phyloP scores from a whole-genome alignment of 2,113 vertebrate species.

The Tricholaema leucomelas region DNA sequence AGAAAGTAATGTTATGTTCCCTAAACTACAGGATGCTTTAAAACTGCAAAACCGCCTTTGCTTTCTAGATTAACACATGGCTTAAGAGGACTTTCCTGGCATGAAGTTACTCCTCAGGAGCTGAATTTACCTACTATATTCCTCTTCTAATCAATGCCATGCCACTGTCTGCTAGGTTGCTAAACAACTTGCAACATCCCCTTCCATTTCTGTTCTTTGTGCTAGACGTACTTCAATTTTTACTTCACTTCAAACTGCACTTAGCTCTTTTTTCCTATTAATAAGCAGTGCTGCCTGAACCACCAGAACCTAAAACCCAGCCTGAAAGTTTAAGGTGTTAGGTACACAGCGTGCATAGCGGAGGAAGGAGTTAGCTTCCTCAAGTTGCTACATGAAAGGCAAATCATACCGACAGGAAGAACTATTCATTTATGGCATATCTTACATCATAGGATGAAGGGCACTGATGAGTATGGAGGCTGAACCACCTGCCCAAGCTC shows the following conservation, averaged over 20 bases:
- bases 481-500: neutral
- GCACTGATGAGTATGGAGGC: neutral
- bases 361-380: neutral
- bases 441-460: neutral
- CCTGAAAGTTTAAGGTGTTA: neutral
- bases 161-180: neutral
- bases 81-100: neutral
- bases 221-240: neutral
- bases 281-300: neutral
- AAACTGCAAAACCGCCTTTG: neutral
- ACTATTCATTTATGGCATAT: rapidly evolving
- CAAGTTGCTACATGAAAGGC: neutral
- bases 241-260: neutral
- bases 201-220: neutral
- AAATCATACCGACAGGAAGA: neutral
- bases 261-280: neutral
- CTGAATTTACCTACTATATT: neutral
- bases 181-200: neutral
- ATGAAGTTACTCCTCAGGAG: neutral
- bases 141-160: neutral
- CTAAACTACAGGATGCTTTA: neutral
- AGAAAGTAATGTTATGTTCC: neutral
- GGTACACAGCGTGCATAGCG: neutral
- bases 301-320: neutral
- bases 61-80: neutral